Conservation (phyloP, 2,113 vertebrate species). For the Psilopogon haemacephalus region DNA sequence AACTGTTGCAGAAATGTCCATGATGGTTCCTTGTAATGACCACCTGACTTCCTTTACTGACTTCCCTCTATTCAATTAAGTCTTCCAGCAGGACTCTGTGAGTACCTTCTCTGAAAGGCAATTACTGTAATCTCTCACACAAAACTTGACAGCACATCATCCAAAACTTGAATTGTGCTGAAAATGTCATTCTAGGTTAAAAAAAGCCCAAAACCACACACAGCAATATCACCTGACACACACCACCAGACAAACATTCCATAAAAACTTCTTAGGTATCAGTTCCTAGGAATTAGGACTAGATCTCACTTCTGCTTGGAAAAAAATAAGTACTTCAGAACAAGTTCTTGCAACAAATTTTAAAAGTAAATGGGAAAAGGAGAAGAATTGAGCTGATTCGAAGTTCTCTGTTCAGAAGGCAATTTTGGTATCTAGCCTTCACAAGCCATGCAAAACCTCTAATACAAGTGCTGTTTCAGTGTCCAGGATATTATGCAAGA, state of each 20-base stretch:
- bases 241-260: not conserved
- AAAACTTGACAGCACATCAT: not conserved
- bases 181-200: not conserved
- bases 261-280: not conserved
- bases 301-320: not conserved
- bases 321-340: not conserved
- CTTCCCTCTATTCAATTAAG: not conserved
- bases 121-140: not conserved
- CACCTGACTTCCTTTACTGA: not conserved
- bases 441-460: not conserved
- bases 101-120: not conserved
- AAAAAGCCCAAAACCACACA: not conserved
- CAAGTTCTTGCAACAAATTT: not conserved
- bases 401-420: not conserved
- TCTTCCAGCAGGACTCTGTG: not conserved
- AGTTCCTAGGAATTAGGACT: not conserved
- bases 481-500: not conserved
- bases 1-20: not conserved
- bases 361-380: not conserved
- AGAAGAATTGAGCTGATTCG: not conserved
- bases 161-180: not conserved
- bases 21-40: not conserved
- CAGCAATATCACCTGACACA: not conserved
- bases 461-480: not conserved
- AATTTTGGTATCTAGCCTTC: not conserved